phyloP scores from a whole-genome alignment of 1,140 invertebrate species.

The Lethrus apterus region DNA sequence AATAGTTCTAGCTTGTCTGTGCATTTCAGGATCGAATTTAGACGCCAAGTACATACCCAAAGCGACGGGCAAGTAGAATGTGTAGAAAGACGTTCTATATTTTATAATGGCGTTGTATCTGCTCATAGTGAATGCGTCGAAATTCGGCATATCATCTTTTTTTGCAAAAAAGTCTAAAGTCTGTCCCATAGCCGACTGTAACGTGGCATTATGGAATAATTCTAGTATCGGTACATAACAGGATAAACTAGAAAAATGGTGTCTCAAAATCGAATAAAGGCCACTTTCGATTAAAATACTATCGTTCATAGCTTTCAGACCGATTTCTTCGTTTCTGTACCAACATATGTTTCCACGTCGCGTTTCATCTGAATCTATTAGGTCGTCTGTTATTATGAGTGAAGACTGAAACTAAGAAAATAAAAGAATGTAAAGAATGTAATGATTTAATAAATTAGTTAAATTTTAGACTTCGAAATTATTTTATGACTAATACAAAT shows the following conservation, averaged over 20 bases:
- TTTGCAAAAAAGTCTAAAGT: constrained; percentile 61
- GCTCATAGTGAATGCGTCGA: constrained; percentile 72
- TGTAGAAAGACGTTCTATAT: constrained; percentile 91
- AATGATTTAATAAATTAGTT: not conserved
- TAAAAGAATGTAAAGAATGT: constrained; percentile 16
- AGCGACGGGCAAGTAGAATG: constrained; percentile 84
- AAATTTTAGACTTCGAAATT: constrained; percentile 2
- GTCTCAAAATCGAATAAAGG: constrained; percentile 68
- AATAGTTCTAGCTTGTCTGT: constrained; percentile 76
- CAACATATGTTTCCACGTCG: constrained; percentile 82
- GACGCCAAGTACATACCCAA: constrained; percentile 79
- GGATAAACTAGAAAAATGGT: constrained; percentile 66
- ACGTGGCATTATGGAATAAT: constrained; percentile 75
- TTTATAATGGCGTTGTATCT: constrained; percentile 84
- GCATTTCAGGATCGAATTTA: constrained; percentile 69
- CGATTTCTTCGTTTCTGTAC: constrained; percentile 74
- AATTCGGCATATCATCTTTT: constrained; percentile 52
- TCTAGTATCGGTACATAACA: constrained; percentile 76
- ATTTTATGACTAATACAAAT: not conserved
- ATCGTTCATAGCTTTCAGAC: constrained; percentile 81
- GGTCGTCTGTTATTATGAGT: constrained; percentile 80
- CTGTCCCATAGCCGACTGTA: constrained; percentile 74
- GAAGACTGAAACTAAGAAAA: constrained; percentile 69
- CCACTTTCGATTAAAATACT: constrained; percentile 69
- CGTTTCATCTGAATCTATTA: constrained; percentile 77